Evolutionary conservation across 2,888 invertebrate species (phyloP), one percentile per base, ranked within the genome.

Genomic region (Prosopocoilus inquinatus): DNA sequence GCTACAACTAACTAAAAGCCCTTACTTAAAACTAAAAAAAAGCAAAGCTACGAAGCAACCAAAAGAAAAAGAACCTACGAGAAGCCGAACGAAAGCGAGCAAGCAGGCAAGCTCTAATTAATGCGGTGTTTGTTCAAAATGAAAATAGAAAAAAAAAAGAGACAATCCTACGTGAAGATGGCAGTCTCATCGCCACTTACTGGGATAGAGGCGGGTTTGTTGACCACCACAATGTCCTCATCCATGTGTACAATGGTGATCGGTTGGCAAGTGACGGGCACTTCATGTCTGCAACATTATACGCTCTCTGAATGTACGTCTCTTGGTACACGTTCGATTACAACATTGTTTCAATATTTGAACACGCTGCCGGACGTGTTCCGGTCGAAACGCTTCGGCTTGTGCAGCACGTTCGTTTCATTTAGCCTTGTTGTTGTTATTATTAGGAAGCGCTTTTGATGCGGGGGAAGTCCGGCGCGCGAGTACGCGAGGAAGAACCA

Each of bases 181-280:
- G 87, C 87, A 80, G 87, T 88, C 87, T 84, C 86, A 86, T 85
- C 85, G 89, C 89, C 89, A 93, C 93, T 94, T 92, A 96, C 95
- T 81, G 97, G 98, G 84, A 98, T 95, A 82, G 97, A 97, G 82
- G 96, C 93, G 79, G 98, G 97, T 88, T 98, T 98, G 89, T 98
- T 95, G 82, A 98, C 94, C 82, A 99, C 98, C 83, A 99, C 90
- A 84, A 98, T 87, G 84, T 99, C 96, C 82, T 96, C 94, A 84
- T 94, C 95, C 87, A 96, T 93, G 84, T 93, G 91, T 79, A 99
- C 90, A 82, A 99, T 91, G 84, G 92, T 90, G 85, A 98, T 93
- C 82, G 91, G 90, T 85, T 92, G 90, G 82, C 92, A 92, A 81
- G 94, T 90, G 81, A 98, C 96, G 78, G 97, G 96, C 82, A 96